These are phyloP conservation scores for Melieria omissa DNA, from an alignment of 2,888 invertebrate species.

Conservation along the genomic window DNA sequence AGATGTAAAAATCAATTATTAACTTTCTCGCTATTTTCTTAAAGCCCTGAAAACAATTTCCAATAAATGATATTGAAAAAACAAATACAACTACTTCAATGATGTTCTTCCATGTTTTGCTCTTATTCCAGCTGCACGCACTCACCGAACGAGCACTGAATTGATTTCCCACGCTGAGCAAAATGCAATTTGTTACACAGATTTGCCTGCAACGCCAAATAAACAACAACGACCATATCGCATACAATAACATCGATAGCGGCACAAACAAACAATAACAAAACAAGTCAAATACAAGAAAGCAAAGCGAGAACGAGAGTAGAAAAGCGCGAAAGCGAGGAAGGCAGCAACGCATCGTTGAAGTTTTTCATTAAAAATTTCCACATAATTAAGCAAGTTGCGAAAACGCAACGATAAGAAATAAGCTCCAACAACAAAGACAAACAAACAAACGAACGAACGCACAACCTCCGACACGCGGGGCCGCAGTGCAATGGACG, in stretches of 20 bases:
- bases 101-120: too few relatives aligned
- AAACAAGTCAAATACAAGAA: neutral
- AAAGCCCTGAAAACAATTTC: too few relatives aligned
- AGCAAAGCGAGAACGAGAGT: conserved; percentile 4
- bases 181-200: too few relatives aligned
- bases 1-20: too few relatives aligned
- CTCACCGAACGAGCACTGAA: too few relatives aligned
- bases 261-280: neutral
- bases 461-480: neutral
- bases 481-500: neutral
- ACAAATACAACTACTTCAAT: too few relatives aligned
- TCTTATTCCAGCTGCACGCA: too few relatives aligned
- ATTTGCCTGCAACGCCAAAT: too few relatives aligned
- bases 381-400: conserved; percentile 40
- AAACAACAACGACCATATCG: conserved; percentile 9
- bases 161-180: too few relatives aligned
- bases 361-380: conserved; percentile 43
- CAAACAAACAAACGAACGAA: conserved; percentile 7
- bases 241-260: neutral
- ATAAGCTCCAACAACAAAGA: conserved; percentile 13
- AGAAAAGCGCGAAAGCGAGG: neutral
- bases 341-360: conserved; percentile 5
- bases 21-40: too few relatives aligned
- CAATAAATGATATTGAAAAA: too few relatives aligned
- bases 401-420: too few relatives aligned